Percentiles rank a stretch among this genome's conserved stretches.
Conservation (phyloP, 2,888 invertebrate genomes). For the Acronicta alni region DNA sequence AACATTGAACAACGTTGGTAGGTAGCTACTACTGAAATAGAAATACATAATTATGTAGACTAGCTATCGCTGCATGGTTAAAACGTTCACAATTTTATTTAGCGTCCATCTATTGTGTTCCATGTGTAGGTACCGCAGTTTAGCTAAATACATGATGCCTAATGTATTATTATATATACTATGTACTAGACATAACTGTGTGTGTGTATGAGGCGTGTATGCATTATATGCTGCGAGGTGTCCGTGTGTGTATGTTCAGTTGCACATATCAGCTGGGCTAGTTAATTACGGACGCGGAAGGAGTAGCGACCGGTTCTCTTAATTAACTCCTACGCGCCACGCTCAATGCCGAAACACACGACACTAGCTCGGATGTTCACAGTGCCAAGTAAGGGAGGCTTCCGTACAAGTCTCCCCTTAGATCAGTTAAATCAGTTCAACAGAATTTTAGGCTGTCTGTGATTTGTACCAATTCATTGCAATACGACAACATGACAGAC, state of each 20-base stretch:
- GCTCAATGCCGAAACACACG: slow-evolving; percentile 49
- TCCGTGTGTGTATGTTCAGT: slow-evolving; percentile 3
- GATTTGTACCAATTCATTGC: no score
- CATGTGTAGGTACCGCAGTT: no score
- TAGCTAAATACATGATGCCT: no score
- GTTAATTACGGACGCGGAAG: slow-evolving; percentile 67
- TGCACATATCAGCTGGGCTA: slow-evolving; percentile 49
- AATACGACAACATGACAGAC: no score
- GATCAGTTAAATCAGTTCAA: not conserved
- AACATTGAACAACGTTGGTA: no score
- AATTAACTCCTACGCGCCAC: slow-evolving; percentile 66
- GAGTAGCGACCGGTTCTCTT: slow-evolving; percentile 60
- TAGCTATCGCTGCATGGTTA: no score
- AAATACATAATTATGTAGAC: no score
- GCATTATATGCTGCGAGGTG: not conserved
- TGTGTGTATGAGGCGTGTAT: not conserved
- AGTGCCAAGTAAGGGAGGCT: not conserved
- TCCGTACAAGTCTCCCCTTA: not conserved
- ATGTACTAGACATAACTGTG: not conserved
- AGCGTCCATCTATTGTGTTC: no score
- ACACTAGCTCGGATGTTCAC: slow-evolving; percentile 7
- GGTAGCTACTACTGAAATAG: no score
- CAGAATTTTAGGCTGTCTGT: not conserved
- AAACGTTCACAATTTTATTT: no score
- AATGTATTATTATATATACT: no score